Evolutionary conservation across 2,797 vertebrate species (phyloP).

Genomic region (Notoglanidium macrostoma): DNA sequence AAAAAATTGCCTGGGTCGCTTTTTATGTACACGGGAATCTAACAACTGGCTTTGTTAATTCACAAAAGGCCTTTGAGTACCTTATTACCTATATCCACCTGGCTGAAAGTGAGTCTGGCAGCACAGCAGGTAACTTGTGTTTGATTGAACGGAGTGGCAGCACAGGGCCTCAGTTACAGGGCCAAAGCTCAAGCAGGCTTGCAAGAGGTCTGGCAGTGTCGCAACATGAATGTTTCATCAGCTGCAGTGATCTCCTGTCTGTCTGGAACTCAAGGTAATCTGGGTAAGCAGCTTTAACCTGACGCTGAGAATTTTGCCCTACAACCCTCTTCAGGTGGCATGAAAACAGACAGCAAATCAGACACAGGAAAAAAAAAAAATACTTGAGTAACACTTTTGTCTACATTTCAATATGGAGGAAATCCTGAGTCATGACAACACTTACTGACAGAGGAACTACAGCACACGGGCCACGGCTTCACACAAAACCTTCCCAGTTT

Average conservation of each 20-base stretch:
- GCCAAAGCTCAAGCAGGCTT: constrained; percentile 72
- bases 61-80: background rate
- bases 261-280: constrained; percentile 75
- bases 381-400: background rate
- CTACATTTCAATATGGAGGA: background rate
- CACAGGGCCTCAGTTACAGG: constrained; percentile 55
- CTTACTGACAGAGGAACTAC: background rate
- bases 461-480: background rate
- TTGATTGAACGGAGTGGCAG: constrained; percentile 25
- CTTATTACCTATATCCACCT: background rate
- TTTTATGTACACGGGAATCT: background rate
- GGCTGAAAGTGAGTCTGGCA: background rate
- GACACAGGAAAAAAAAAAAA: background rate
- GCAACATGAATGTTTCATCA: constrained; percentile 72
- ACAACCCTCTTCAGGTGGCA: background rate
- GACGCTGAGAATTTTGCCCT: constrained; percentile 68
- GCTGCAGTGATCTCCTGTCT: constrained; percentile 70
- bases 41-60: background rate
- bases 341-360: background rate
- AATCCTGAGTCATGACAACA: background rate
- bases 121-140: constrained; percentile 15
- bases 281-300: constrained; percentile 79
- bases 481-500: constrained; percentile 8
- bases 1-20: background rate
- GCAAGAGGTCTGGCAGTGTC: constrained; percentile 63